phyloP scores from a whole-genome alignment of 2,797 vertebrate species.

The Taenioides sp. region DNA sequence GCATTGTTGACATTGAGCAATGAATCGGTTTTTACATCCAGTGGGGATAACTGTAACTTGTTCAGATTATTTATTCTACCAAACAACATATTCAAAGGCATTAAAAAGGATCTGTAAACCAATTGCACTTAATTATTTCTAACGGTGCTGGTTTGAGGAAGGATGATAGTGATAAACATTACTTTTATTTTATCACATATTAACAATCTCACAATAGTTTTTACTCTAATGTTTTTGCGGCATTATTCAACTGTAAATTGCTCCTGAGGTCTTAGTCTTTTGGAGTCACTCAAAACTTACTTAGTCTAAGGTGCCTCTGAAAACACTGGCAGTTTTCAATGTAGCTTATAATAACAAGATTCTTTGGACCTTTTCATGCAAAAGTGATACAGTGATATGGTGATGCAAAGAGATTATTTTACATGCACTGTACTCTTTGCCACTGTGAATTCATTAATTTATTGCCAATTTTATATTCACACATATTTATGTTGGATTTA shows the following conservation, averaged over 20 bases:
- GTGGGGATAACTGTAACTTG: not conserved
- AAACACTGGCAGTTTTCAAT: slow-evolving; percentile 53
- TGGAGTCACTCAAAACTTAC: slow-evolving; percentile 31
- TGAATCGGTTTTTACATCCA: slow-evolving; percentile 17
- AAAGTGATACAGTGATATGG: slow-evolving; percentile 3
- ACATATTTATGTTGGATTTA: too few species aligned
- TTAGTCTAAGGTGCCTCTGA: slow-evolving; percentile 52
- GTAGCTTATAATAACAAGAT: slow-evolving; percentile 62
- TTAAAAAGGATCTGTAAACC: not conserved
- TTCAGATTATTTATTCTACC: too few species aligned
- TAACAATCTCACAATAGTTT: slow-evolving; percentile 42
- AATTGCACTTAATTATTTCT: not conserved
- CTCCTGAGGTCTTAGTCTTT: slow-evolving; percentile 44
- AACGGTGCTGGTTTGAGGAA: not conserved
- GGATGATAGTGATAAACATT: not conserved
- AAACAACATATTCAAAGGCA: not conserved
- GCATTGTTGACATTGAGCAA: slow-evolving; percentile 24
- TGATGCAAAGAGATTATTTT: slow-evolving; percentile 32
- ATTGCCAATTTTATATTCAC: too few species aligned
- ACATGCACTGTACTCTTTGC: not conserved
- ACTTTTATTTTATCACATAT: not conserved
- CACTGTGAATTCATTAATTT: not conserved
- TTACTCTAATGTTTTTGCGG: slow-evolving; percentile 17
- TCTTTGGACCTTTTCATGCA: slow-evolving; percentile 29
- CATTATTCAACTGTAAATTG: slow-evolving; percentile 37